These are phyloP conservation scores for Stegostoma tigrinum DNA, from an alignment of 2,113 vertebrate genomes.

Conservation along the genomic window DNA sequence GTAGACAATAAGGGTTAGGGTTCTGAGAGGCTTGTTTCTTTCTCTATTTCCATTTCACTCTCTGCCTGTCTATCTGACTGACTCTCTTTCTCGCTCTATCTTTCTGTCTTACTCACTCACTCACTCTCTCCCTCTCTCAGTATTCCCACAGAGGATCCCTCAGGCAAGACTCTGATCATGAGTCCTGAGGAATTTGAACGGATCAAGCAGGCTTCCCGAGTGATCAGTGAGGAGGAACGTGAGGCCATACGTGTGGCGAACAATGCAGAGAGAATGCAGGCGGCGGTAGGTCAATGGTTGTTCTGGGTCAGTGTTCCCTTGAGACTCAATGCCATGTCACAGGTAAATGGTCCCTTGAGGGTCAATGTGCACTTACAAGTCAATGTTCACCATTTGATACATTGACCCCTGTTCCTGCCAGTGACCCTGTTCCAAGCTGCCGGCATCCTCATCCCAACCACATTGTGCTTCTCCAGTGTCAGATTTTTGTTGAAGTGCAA, in stretches of 20 bases:
- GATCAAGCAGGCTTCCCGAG: constrained; percentile 53
- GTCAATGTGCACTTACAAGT: not conserved
- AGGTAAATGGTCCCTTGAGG: not conserved
- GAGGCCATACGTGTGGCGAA: constrained; percentile 48
- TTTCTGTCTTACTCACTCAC: not conserved
- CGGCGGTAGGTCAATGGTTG: constrained; percentile 46
- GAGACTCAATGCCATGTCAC: not conserved
- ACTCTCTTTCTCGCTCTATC: not conserved
- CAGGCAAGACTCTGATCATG: constrained; percentile 60
- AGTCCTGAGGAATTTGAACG: constrained; percentile 55
- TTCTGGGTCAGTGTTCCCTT: not conserved
- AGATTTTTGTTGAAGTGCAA: too few species aligned
- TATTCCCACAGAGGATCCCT: constrained; percentile 60
- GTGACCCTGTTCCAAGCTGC: not conserved
- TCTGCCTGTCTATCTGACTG: not conserved
- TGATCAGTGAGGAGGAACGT: constrained; percentile 55
- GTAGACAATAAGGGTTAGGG: not conserved
- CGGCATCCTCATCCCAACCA: not conserved
- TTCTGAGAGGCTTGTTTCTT: not conserved
- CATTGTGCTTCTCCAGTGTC: not conserved
- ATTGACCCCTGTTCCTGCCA: not conserved
- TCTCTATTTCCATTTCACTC: not conserved
- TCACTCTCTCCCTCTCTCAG: constrained; percentile 47
- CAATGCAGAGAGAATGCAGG: constrained; percentile 52
- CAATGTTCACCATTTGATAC: not conserved